A percentile compares a stretch with the other conserved stretches of the same genome.
Conservation (phyloP, 2,113 vertebrate species). For the Phrynosoma platyrhinos region DNA sequence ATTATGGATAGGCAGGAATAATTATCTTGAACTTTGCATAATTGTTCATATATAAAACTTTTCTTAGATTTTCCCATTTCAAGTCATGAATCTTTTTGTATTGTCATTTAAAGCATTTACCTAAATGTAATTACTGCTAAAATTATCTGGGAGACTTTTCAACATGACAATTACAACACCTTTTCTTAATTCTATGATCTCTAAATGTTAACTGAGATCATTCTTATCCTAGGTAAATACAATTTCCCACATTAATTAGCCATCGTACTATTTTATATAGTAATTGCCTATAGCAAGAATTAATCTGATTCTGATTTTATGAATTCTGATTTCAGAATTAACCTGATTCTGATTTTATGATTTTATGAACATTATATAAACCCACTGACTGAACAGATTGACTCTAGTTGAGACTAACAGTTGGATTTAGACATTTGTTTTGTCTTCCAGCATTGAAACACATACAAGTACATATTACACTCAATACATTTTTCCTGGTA, state of each 20-base stretch:
- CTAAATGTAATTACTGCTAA: conserved; percentile 36
- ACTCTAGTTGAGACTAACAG: no score
- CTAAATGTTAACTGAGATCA: conserved; percentile 35
- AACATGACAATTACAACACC: conserved; percentile 39
- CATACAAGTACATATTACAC: no score
- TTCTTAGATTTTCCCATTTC: conserved; percentile 50
- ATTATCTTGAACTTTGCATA: conserved; percentile 62
- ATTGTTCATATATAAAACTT: conserved; percentile 45
- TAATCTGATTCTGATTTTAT: no score
- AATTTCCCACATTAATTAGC: conserved; percentile 59
- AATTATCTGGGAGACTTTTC: conserved; percentile 47
- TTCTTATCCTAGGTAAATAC: conserved; percentile 48
- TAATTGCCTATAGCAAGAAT: no score
- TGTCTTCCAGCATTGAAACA: no score
- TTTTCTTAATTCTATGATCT: conserved; percentile 37
- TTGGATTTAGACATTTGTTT: no score
- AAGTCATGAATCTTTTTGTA: conserved; percentile 47
- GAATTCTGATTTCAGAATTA: no score
- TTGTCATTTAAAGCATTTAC: conserved; percentile 41
- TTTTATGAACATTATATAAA: no score
- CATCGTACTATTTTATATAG: conserved; percentile 47
- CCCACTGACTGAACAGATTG: no score
- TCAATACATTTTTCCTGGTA: no score
- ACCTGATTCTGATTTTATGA: no score
- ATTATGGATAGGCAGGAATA: conserved; percentile 61